Conservation (phyloP, 1,140 invertebrate species). For the Pseudomyrmex sp. region DNA sequence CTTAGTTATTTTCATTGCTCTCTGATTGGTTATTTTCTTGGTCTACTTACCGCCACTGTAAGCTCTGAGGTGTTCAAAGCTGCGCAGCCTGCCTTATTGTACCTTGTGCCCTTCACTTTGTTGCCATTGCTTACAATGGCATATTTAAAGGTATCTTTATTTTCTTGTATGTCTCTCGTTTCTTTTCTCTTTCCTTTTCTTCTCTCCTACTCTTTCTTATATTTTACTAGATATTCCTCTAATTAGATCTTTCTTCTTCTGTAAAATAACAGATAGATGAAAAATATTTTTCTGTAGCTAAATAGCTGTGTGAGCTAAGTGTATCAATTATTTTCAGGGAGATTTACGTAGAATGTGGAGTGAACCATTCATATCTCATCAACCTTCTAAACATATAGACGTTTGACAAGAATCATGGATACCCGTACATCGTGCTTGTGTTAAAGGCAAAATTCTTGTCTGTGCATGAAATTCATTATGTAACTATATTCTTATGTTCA, state of each 20-base stretch:
- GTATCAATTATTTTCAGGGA: constrained; percentile 87
- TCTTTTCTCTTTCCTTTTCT: background rate
- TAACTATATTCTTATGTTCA: constrained; percentile 70
- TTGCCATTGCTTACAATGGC: constrained; percentile 98
- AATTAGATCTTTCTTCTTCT: too few relatives aligned
- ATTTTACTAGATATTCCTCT: too few relatives aligned
- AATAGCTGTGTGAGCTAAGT: too few relatives aligned
- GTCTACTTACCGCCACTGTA: constrained; percentile 97
- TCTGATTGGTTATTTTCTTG: constrained; percentile 98
- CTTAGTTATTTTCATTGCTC: constrained; percentile 98
- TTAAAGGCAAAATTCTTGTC: constrained; percentile 63
- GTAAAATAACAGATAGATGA: too few relatives aligned
- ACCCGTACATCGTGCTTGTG: constrained; percentile 71
- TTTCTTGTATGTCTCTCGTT: background rate
- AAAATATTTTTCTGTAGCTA: too few relatives aligned
- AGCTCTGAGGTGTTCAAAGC: constrained; percentile 99
- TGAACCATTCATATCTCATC: constrained; percentile 96
- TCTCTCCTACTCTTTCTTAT: background rate
- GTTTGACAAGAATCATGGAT: constrained; percentile 86
- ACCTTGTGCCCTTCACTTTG: constrained; percentile 98
- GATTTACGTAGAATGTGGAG: constrained; percentile 99
- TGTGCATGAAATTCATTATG: constrained; percentile 64
- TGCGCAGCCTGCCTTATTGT: constrained; percentile 98
- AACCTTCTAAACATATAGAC: constrained; percentile 91
- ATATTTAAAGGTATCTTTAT: constrained; percentile 94